Base-by-base conservation (phyloP, 2,113 vertebrate species). In the Eulacestoma nigropectus region DNA sequence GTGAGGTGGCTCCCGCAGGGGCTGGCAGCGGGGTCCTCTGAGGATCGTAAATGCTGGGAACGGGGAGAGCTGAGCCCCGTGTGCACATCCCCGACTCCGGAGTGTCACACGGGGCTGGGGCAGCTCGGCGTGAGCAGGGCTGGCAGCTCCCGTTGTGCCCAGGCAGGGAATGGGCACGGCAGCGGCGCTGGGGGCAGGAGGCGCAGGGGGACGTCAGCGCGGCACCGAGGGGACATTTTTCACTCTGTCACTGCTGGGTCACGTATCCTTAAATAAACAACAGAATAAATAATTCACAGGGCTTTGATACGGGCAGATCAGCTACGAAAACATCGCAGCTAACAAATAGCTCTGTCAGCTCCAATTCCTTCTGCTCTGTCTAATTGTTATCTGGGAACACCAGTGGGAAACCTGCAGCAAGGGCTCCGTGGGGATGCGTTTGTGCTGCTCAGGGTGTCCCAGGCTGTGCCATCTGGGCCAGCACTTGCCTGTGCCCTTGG, bases 331-430 rank as follows among this genome's bases (percentile, higher is more conserved):
- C 96, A 89, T 27, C 82, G 96, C 94, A 52, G 97, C 97, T 98
- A 96, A 98, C 98, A 98, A 98, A 98, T 98, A 97, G 98, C 87
- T 91, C 98, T 99, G 98, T 98, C 98, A 98, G 97, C 98, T 97
- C 81, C 95, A 79, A 98, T 98, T 98, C 97, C 97, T 98, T 97
- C 88, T 97, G 95, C 97, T 98, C 98, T 96, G 94, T 98, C 98
- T 98, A 98, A 98, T 98, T 97, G 98, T 98, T 98, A 97, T 97
- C 98, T 97, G 97, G 97, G 97, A 98, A 94, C 94, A 82, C 93
- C 90, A 87, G 97, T 87, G 94, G 97, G 98, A 91, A 98, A 97
- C 96, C 98, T 96, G 95, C 98, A 97, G 97, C 96, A 92, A 97
- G 97, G 39, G 52, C 65, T 14, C 46, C 0, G 0, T 59, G 64